Evolutionary conservation across 2,797 vertebrate species (phyloP), one percentile per base, ranked within the genome.

Genomic region (Aeoliscus strigatus): DNA sequence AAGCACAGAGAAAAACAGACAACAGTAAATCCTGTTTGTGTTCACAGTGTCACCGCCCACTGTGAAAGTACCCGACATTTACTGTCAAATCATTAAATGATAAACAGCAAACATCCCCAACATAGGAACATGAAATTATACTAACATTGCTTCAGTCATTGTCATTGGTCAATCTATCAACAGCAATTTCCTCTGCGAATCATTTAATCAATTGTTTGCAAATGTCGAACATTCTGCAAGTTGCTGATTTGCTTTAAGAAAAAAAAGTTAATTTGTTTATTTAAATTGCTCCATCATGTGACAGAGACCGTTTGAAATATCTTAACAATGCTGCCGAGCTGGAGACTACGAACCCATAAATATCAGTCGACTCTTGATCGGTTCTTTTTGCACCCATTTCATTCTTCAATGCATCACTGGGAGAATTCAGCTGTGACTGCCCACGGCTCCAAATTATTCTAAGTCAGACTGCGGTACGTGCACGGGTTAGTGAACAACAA

Each of bases 381-480:
- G 26, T 59, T 69, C 23, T 50, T 55, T 71, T 51, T 69, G 29
- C 58, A 62, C 40, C 39, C 44, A 17, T 60, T 77, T 72, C 70
- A 34, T 67, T 49, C 72, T 74, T 73, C 49, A 61, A 9, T 58
- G 50, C 53, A 64, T 66, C 59, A 67, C 65, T 68, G 50, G 53
- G 56, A 65, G 48, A 70, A 59, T 55, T 75, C 69, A 66, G 52
- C 66, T 50, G 70, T 50, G 68, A 69, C 73, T 76, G 70, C 60
- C 67, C 43, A 67, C 42, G 63, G 65, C 65, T 63, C 33, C 35
- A 55, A 73, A 78, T 73, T 41, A 77, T 64, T 76, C 41, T 3
- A 38, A 69, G 49, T 66, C 70, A 48, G 58, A 40, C 36, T 39
- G 55, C 50, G n/a, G 21, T 49, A 60, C 38, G 51, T 71, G 75